Evolutionary conservation across 2,113 vertebrate species (phyloP).

Genomic region (Brachyhypopomus gauderio): DNA sequence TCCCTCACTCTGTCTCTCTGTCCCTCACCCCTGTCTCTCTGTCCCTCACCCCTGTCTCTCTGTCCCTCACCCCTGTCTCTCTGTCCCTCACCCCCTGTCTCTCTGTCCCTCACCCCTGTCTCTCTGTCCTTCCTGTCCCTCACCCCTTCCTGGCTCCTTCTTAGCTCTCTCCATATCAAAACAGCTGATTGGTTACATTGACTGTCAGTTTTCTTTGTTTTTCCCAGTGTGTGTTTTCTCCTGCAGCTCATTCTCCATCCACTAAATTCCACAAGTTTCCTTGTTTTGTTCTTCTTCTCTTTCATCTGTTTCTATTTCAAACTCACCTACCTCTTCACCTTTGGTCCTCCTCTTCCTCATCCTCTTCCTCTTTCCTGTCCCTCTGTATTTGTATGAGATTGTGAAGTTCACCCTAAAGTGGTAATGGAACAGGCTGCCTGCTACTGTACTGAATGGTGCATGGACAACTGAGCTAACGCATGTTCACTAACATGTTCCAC

Average conservation of each 20-base stretch:
- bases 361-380: constrained; percentile 61
- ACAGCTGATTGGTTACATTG: background rate
- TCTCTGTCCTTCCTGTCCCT: constrained; percentile 50
- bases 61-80: constrained; percentile 28
- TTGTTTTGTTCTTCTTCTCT: background rate
- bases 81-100: background rate
- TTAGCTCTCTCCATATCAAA: background rate
- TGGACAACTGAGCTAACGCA: constrained; percentile 75
- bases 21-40: constrained; percentile 7
- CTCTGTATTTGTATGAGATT: constrained; percentile 66
- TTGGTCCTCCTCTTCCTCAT: background rate
- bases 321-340: constrained; percentile 1
- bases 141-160: constrained; percentile 16
- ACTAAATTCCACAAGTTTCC: background rate
- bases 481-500: constrained; percentile 64
- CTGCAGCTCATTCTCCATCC: background rate
- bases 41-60: constrained; percentile 50
- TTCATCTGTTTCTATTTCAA: constrained; percentile 15
- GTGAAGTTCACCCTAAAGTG: constrained; percentile 61
- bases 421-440: constrained; percentile 68
- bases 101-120: constrained; percentile 36
- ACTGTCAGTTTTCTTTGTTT: constrained; percentile 26
- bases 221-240: background rate
- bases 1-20: too few relatives aligned
- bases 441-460: constrained; percentile 77